phyloP scores from a whole-genome alignment of 2,797 vertebrate genomes.

The Triplophysa bombifrons region DNA sequence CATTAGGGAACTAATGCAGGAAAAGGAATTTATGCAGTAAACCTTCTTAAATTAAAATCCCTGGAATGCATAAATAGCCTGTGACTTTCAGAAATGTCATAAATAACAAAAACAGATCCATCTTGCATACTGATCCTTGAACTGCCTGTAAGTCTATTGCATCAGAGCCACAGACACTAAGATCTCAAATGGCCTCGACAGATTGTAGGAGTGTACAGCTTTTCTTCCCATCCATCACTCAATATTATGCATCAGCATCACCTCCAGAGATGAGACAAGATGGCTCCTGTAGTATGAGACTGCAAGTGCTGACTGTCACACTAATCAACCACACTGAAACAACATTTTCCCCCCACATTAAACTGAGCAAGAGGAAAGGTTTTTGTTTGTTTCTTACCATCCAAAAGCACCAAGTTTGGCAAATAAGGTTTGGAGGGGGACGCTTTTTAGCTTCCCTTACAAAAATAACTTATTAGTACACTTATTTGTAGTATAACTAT shows the following conservation, averaged over 20 bases:
- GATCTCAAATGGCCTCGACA: slow-evolving; percentile 51
- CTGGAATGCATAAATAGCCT: slow-evolving; percentile 63
- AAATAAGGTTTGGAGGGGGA: no score
- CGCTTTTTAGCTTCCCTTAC: no score
- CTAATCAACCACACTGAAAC: no score
- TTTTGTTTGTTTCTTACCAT: not conserved
- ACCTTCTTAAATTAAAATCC: slow-evolving; percentile 66
- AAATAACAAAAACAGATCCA: slow-evolving; percentile 69
- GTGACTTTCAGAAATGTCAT: slow-evolving; percentile 71
- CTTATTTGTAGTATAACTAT: no score
- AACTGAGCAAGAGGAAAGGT: not conserved
- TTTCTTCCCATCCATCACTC: slow-evolving; percentile 36
- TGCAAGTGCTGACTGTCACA: slow-evolving; percentile 39
- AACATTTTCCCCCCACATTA: no score
- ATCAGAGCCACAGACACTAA: slow-evolving; percentile 64
- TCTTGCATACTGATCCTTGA: slow-evolving; percentile 64
- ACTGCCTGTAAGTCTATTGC: slow-evolving; percentile 61
- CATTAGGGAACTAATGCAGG: slow-evolving; percentile 43
- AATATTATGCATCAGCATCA: slow-evolving; percentile 20
- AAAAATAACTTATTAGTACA: no score
- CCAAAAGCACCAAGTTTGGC: no score
- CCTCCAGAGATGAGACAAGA: slow-evolving; percentile 1
- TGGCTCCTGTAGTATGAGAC: slow-evolving; percentile 43
- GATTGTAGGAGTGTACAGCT: slow-evolving; percentile 31
- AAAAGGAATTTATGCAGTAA: slow-evolving; percentile 66